Evolutionary conservation across 1,140 invertebrate genomes (phyloP).

Genomic region (Spodoptera frugiperda): DNA sequence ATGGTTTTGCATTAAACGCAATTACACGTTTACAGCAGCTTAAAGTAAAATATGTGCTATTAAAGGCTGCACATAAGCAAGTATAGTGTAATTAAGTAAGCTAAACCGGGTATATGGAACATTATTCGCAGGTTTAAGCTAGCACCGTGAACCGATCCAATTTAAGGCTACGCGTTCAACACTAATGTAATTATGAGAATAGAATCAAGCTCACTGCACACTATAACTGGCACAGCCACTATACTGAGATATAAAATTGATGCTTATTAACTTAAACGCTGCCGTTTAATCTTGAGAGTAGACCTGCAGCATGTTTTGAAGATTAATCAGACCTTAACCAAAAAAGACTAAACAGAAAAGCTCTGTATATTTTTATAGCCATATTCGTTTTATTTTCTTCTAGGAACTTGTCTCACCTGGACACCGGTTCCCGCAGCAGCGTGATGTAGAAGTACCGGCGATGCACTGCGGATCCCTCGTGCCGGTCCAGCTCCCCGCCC

Average conservation of each 20-base stretch:
- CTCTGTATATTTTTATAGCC: not conserved
- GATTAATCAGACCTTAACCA: not conserved
- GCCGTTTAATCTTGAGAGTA: not conserved
- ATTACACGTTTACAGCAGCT: conserved; percentile 18
- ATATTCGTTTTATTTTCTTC: not conserved
- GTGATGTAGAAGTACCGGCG: conserved; percentile 98
- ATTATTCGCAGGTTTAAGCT: conserved; percentile 41
- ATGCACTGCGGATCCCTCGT: conserved; percentile 93
- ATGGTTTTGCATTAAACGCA: conserved; percentile 21
- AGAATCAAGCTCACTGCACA: conserved; percentile 36
- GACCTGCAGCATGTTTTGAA: not conserved
- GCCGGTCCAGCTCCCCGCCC: conserved; percentile 94
- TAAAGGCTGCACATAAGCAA: conserved; percentile 37
- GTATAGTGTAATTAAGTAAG: conserved; percentile 32
- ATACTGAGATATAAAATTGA: not conserved
- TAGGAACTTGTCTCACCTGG: conserved; percentile 76
- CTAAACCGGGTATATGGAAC: conserved; percentile 26
- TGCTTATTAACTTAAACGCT: not conserved
- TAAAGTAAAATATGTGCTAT: conserved; percentile 30
- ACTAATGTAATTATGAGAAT: conserved; percentile 50
- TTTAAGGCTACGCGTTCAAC: conserved; percentile 49
- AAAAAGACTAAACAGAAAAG: not conserved
- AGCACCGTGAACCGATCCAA: conserved; percentile 38
- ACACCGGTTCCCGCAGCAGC: conserved; percentile 96
- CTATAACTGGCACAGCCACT: conserved; percentile 25